Evolutionary conservation across 2,797 vertebrate genomes (phyloP), one percentile per base, ranked within the genome.

Genomic region (Coilia nasus): DNA sequence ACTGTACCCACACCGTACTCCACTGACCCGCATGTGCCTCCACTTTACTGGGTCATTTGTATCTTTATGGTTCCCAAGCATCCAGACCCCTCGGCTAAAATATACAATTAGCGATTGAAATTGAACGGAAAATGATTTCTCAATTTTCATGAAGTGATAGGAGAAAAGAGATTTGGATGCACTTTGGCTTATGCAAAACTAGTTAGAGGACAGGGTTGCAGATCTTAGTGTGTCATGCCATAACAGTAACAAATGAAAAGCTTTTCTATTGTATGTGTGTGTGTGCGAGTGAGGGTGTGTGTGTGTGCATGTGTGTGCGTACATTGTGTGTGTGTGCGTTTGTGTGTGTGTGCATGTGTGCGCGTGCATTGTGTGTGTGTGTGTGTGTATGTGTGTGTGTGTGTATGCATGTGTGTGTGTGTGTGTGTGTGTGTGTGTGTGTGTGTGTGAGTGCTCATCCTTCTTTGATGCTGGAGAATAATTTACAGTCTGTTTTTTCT

Each of bases 381-480:
- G 46, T 47, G 46, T 47, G 46, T 47, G 46, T 47, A 10, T 47
- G 46, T 47, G 46, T 47, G 46, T 47, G 46, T 47, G 25, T 12
- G 6, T 44, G 85, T 85, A 85, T 82, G 86, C 86, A 87, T 85
- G 86, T 86, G 81, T 15, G 25, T 56, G 10, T 25, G 46, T 47
- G 46, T 92, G 89, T 90, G 86, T 47, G 46, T 47, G 46, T 47
- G 46, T 47, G 46, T 47, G 46, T 47, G 46, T 47, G 86, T 86
- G 81, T 15, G 25, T 59, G 12, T 28, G 50, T 54, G 50, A 92
- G 89, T 90, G 85, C 35, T 82, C 83, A 83, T 78, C 81, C 85
- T 90, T 35, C 92, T 95, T 94, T 94, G 93, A 94, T 93, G 91
- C 86, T 88, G 85, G 71, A 82, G 91, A 93, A 94, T 94, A 87